phyloP scores from a whole-genome alignment of 2,888 invertebrate genomes.

The Thalpophila matura region DNA sequence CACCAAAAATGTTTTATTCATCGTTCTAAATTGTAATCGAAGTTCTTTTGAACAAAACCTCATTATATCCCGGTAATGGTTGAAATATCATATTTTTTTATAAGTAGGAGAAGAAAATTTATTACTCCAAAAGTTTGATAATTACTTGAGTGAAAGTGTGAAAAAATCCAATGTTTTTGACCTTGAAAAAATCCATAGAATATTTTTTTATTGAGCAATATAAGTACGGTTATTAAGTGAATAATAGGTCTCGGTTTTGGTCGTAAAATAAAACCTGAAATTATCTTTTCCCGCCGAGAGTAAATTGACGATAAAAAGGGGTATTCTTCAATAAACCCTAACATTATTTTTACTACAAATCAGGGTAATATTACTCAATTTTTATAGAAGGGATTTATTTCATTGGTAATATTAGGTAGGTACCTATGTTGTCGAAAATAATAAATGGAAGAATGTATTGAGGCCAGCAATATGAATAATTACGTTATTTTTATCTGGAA shows the following conservation, averaged over 20 bases:
- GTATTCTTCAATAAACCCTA: slow-evolving; percentile 46
- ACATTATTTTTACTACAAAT: slow-evolving; percentile 54
- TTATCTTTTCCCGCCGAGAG: slow-evolving; percentile 44
- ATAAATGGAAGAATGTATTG: slow-evolving; percentile 18
- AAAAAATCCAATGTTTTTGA: not conserved
- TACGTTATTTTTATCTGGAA: too few relatives aligned
- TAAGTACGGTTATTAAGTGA: slow-evolving; percentile 46
- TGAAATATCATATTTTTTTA: not conserved
- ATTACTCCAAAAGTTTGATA: slow-evolving; percentile 12
- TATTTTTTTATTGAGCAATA: slow-evolving; percentile 42
- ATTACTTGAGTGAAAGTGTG: slow-evolving; percentile 4
- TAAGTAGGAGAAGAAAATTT: not conserved
- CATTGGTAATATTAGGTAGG: slow-evolving; percentile 17
- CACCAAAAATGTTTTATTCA: too few relatives aligned
- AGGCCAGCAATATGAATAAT: not conserved
- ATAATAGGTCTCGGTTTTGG: slow-evolving; percentile 40
- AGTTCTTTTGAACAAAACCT: too few relatives aligned
- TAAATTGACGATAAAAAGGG: slow-evolving; percentile 58
- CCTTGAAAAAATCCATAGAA: slow-evolving; percentile 18
- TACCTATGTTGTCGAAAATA: slow-evolving; percentile 9
- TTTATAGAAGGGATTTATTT: slow-evolving; percentile 44
- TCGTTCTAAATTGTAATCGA: too few relatives aligned
- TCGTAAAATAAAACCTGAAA: slow-evolving; percentile 57
- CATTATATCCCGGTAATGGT: not conserved
- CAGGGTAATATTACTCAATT: slow-evolving; percentile 43